Evolutionary conservation across 2,113 vertebrate genomes (phyloP).

Genomic region (Podiceps cristatus): DNA sequence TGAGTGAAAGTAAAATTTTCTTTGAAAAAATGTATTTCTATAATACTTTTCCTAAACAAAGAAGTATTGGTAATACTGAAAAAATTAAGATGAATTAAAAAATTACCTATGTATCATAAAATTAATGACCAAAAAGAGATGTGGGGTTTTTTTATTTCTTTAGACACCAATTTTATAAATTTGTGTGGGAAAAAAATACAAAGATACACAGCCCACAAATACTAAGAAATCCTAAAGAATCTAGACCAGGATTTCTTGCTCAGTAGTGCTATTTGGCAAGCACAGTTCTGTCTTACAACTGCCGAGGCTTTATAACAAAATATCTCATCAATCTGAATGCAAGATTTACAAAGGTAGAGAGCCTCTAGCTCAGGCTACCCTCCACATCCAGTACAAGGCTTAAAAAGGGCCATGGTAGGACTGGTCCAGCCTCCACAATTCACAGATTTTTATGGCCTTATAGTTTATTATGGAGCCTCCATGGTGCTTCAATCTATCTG

Average conservation of each 20-base stretch:
- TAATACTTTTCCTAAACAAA: neutral
- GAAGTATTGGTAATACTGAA: neutral
- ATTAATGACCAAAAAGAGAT: too few species aligned
- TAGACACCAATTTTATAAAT: neutral
- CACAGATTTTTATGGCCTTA: neutral
- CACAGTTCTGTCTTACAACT: neutral
- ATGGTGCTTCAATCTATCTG: neutral
- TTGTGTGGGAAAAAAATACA: neutral
- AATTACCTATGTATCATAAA: neutral
- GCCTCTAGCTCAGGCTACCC: neutral
- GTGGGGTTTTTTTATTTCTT: neutral
- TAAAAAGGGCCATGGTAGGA: neutral
- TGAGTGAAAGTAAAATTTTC: neutral
- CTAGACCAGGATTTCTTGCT: neutral
- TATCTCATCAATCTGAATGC: neutral
- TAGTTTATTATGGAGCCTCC: rapidly evolving
- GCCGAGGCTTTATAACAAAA: neutral
- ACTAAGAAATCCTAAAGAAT: neutral
- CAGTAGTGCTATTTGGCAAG: neutral
- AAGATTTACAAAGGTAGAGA: neutral
- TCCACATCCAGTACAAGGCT: neutral
- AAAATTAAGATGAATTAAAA: neutral
- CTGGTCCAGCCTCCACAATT: neutral
- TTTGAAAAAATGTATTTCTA: neutral
- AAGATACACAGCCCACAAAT: neutral